Percentiles rank a stretch among this genome's conserved stretches.
phyloP scores from a whole-genome alignment of 37 sponge, comb jelly and placozoan genomes.

The Dysidea cf. avara region DNA sequence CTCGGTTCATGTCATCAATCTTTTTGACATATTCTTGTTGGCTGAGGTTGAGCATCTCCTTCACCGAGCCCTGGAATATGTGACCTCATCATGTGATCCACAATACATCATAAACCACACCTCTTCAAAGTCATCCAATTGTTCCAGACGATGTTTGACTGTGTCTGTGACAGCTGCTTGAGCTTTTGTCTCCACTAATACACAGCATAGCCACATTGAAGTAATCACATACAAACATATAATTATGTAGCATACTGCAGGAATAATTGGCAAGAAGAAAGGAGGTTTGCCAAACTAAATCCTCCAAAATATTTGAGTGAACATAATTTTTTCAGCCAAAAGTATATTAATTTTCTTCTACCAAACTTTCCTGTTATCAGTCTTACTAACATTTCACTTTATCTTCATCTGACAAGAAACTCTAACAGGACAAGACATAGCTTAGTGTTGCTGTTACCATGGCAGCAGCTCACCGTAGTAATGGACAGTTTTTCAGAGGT shows the following conservation, averaged over 20 bases:
- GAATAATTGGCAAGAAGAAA: too few species aligned
- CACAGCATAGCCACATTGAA: background rate
- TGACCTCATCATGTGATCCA: too few species aligned
- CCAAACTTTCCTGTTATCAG: too few species aligned
- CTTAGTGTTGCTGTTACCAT: background rate
- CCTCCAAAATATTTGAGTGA: too few species aligned
- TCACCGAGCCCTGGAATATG: conserved; percentile 81
- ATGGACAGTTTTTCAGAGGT: conserved; percentile 88
- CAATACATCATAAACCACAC: conserved; percentile 8
- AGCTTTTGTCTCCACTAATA: conserved; percentile 81
- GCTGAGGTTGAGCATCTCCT: conserved; percentile 88
- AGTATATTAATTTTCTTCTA: too few species aligned
- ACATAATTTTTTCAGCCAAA: too few species aligned
- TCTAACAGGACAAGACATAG: conserved; percentile 22
- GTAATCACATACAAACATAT: background rate
- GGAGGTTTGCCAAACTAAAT: too few species aligned
- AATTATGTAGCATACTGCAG: too few species aligned
- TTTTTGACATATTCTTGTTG: conserved; percentile 92
- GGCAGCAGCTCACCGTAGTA: conserved; percentile 69
- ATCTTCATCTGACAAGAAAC: conserved; percentile 84
- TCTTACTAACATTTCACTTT: conserved; percentile 77
- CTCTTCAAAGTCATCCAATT: conserved; percentile 95
- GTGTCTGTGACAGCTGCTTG: conserved; percentile 80
- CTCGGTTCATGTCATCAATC: conserved; percentile 88
- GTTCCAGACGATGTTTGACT: conserved; percentile 90